These are phyloP conservation scores for Calliphora vicina DNA, from an alignment of 1,140 invertebrate genomes.

Conservation along the genomic window DNA sequence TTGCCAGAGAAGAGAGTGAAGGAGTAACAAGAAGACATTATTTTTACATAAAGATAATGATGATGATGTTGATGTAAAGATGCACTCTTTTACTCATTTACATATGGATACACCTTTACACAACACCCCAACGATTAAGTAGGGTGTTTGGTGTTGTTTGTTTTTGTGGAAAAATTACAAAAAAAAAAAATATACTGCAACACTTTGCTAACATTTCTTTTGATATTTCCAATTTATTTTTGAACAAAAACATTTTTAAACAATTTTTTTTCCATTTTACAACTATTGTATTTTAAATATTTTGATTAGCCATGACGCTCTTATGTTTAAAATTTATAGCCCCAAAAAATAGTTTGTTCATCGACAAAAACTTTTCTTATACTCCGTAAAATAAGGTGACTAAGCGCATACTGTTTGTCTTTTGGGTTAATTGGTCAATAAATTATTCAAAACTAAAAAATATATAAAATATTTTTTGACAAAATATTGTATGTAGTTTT, in stretches of 20 bases:
- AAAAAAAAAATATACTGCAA: too few relatives aligned
- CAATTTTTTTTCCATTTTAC: neutral
- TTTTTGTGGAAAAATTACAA: neutral
- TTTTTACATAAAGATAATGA: too few relatives aligned
- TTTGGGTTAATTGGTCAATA: constrained; percentile 24
- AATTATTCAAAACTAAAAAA: constrained; percentile 7
- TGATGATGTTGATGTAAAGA: too few relatives aligned
- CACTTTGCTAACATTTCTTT: too few relatives aligned
- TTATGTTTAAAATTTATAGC: neutral
- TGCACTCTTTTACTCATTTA: too few relatives aligned
- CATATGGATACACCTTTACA: neutral
- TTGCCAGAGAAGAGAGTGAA: neutral
- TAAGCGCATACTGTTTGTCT: neutral
- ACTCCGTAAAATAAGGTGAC: neutral
- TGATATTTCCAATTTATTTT: neutral
- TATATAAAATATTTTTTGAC: constrained; percentile 11
- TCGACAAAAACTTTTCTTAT: neutral
- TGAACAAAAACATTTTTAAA: neutral
- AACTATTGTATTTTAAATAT: too few relatives aligned
- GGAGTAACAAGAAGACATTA: too few relatives aligned
- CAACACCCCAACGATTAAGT: neutral
- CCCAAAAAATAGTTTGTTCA: neutral
- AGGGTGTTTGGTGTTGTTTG: neutral
- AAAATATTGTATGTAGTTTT: neutral
- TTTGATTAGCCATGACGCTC: neutral